These are phyloP conservation scores for Caenorhabditis drosophilae DNA, from an alignment of 2,888 invertebrate species.

Conservation along the genomic window DNA sequence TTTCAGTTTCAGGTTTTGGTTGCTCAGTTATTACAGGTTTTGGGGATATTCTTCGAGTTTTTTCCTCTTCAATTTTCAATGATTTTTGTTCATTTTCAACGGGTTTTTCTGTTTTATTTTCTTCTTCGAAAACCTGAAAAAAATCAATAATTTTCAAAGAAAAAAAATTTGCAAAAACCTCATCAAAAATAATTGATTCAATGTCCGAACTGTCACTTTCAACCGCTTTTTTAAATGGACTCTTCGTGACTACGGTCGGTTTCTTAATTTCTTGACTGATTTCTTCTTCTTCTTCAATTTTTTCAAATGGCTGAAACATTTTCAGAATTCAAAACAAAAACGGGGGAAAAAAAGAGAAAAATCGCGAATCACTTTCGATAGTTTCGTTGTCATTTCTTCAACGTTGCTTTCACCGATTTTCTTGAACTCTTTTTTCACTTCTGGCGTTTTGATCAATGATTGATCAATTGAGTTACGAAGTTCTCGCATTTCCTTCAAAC, in stretches of 20 bases:
- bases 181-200: slow-evolving; percentile 44
- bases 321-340: too few species aligned
- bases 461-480: slow-evolving; percentile 49
- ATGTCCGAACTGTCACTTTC: slow-evolving; percentile 40
- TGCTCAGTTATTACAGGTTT: not conserved
- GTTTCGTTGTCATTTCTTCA: slow-evolving; percentile 14
- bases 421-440: not conserved
- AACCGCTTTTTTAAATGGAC: slow-evolving; percentile 41
- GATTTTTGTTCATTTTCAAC: too few species aligned
- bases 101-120: not conserved
- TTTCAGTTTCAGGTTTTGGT: not conserved
- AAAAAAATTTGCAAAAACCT: too few species aligned
- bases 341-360: too few species aligned
- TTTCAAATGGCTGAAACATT: not conserved
- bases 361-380: slow-evolving; percentile 7
- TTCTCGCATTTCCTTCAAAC: slow-evolving; percentile 39
- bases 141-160: slow-evolving; percentile 14
- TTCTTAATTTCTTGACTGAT: not conserved
- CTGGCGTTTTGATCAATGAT: slow-evolving; percentile 26
- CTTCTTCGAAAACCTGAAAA: slow-evolving; percentile 8
- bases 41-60: not conserved
- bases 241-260: slow-evolving; percentile 9
- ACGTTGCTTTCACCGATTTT: slow-evolving; percentile 7
- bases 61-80: not conserved
- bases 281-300: slow-evolving; percentile 3